phyloP scores from a whole-genome alignment of 2,888 invertebrate genomes.

The Cerceris rybyensis region DNA sequence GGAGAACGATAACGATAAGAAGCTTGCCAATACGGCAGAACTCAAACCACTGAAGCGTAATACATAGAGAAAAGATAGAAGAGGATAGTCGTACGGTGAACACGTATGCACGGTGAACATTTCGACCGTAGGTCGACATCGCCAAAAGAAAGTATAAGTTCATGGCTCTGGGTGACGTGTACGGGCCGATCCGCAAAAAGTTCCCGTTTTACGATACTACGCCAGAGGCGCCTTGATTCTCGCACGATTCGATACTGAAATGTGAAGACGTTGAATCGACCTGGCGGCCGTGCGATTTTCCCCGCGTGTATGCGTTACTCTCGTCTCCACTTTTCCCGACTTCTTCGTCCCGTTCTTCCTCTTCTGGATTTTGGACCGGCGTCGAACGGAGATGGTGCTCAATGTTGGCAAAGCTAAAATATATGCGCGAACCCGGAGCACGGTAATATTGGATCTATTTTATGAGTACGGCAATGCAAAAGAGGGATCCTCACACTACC shows the following conservation, averaged over 20 bases:
- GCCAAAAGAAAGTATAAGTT: slow-evolving; percentile 22
- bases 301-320: background rate
- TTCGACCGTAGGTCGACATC: slow-evolving; percentile 32
- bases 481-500: slow-evolving; percentile 29
- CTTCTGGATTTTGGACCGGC: slow-evolving; percentile 36
- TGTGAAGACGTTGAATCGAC: slow-evolving; percentile 57
- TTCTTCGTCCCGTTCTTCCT: slow-evolving; percentile 27
- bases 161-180: slow-evolving; percentile 44
- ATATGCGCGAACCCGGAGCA: slow-evolving; percentile 34
- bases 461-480: slow-evolving; percentile 56
- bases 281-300: slow-evolving; percentile 21
- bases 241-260: slow-evolving; percentile 61
- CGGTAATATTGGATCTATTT: slow-evolving; percentile 64
- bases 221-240: slow-evolving; percentile 64
- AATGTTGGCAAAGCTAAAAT: slow-evolving; percentile 36
- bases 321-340: slow-evolving; percentile 1
- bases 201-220: slow-evolving; percentile 65
- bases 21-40: slow-evolving; percentile 10
- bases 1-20: slow-evolving; percentile 13
- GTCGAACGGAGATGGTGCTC: slow-evolving; percentile 27
- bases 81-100: slow-evolving; percentile 10
- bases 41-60: slow-evolving; percentile 17
- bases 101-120: slow-evolving; percentile 40
- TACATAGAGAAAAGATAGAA: slow-evolving; percentile 22
- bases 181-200: slow-evolving; percentile 49